Evolutionary conservation across 2,797 vertebrate genomes (phyloP).

Genomic region (Cygnus olor): DNA sequence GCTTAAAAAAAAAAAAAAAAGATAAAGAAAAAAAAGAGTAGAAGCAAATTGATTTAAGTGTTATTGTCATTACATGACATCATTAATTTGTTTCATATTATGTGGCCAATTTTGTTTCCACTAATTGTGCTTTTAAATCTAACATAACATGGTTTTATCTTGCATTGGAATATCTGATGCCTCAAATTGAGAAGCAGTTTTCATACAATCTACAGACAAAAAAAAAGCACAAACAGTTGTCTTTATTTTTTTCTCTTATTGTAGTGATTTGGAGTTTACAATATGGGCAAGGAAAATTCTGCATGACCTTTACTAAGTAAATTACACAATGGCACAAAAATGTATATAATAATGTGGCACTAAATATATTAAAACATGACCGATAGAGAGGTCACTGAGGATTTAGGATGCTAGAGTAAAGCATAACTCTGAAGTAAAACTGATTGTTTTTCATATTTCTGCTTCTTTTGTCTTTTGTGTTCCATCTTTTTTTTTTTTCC

Average conservation of each 20-base stretch:
- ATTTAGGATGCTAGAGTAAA: background rate
- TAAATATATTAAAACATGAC: background rate
- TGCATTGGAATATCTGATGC: background rate
- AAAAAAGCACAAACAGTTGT: background rate
- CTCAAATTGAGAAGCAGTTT: background rate
- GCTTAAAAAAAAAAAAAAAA: background rate
- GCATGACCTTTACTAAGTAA: background rate
- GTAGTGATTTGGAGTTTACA: background rate
- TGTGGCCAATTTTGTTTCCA: background rate
- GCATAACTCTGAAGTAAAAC: background rate
- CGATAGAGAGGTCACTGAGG: background rate
- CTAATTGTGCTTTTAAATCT: background rate
- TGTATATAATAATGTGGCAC: background rate
- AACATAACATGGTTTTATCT: background rate
- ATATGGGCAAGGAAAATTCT: background rate
- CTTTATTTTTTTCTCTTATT: background rate
- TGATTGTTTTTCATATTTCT: background rate
- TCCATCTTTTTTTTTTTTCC: background rate
- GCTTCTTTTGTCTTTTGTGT: background rate
- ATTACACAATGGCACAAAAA: background rate
- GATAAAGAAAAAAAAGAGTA: background rate
- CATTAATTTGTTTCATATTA: background rate
- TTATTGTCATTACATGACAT: background rate
- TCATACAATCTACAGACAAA: background rate
- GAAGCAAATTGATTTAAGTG: background rate